Base-by-base conservation (phyloP, 2,113 vertebrate genomes). In the Urocynchramus pylzowi region DNA sequence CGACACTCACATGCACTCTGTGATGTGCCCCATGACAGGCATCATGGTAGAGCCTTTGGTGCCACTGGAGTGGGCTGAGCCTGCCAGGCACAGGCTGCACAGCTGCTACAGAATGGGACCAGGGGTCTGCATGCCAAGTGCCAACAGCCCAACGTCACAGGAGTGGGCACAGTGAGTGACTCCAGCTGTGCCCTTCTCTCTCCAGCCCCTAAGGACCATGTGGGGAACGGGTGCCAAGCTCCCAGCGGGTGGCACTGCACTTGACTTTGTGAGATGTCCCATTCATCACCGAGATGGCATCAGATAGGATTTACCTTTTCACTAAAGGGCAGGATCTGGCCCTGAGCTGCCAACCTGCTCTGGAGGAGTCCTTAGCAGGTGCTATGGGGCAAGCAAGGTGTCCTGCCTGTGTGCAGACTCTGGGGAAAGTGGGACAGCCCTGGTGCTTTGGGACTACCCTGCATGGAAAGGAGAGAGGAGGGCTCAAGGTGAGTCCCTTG, bases 1-100 rank as follows among this genome's bases (percentile, higher is more conserved):
- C 0, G 3, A 53, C 16, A 24, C 31, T 23, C 33, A 27, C 2
- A 1, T 3, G 13, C 7, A 2, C 7, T 20, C 23, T 2, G 0
- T 8, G 50, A 22, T 5, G 35, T 28, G 35, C 11, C 26, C 52
- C 42, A 30, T 49, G 27, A 23, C 20, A 12, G 44, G 33, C 3
- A 1, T 7, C 37, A 6, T 2, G 0, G 20, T 0, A 33, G 35
- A 35, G n/a, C 39, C 37, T 74, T 64, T 9, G 39, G 56, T 65
- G 68, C 31, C 7, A 0, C 49, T n/a, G 50, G 18, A 53, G 33
- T 30, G 37, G 26, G 33, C 50, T 84, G 37, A 87, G 73, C 73
- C 59, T 31, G 23, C 59, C 1, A 1, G 39, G 27, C 39, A 71
- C 53, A 27, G 0, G 0, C 28, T 22, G 24, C 52, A 5, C 2